Conservation (phyloP, 1,140 invertebrate genomes). For the Maniola jurtina region DNA sequence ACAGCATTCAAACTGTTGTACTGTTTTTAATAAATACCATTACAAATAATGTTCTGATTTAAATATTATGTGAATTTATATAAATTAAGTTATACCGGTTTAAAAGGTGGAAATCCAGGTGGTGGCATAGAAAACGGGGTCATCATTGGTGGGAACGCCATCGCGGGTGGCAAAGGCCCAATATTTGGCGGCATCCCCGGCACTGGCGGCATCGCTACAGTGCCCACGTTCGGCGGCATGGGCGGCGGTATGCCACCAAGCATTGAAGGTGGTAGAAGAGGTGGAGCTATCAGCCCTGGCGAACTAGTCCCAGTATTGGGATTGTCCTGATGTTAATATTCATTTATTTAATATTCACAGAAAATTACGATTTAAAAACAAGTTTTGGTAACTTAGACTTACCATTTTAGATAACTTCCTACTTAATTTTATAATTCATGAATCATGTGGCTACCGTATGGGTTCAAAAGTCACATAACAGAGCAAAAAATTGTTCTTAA, state of each 20-base stretch:
- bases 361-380: neutral
- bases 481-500: too few relatives aligned
- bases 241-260: conserved; percentile 5
- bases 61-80: neutral
- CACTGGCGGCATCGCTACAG: conserved; percentile 1
- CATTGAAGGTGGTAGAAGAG: conserved; percentile 43
- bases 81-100: conserved; percentile 51
- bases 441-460: too few relatives aligned
- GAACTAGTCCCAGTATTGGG: conserved; percentile 56
- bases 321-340: conserved; percentile 48
- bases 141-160: conserved; percentile 84
- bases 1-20: neutral
- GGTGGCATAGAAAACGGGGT: conserved; percentile 88
- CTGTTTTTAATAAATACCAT: too few relatives aligned
- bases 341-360: neutral
- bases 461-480: too few relatives aligned
- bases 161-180: conserved; percentile 78
- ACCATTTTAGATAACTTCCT: neutral
- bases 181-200: conserved; percentile 63
- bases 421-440: too few relatives aligned
- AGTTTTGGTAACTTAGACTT: neutral
- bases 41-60: too few relatives aligned
- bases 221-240: conserved; percentile 53
- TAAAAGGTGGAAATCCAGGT: conserved; percentile 83
- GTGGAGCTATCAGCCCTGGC: conserved; percentile 53